Conservation (phyloP, 37 sponge, comb jelly and placozoan species). For the Haliclona indistincta region DNA sequence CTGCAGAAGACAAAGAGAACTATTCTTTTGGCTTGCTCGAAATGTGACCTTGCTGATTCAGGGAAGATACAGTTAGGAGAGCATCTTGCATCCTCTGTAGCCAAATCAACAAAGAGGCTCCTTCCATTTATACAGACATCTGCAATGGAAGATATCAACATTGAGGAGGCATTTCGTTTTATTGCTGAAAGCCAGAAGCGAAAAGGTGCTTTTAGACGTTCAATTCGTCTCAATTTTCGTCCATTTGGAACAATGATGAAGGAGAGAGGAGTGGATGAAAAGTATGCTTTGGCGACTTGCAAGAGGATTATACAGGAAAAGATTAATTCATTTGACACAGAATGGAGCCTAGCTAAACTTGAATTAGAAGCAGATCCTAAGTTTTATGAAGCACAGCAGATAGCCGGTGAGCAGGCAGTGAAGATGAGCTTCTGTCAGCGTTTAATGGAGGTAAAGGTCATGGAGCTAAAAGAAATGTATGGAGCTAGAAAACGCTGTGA, state of each 20-base stretch:
- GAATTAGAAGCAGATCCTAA: constrained; percentile 33
- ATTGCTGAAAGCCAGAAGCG: constrained; percentile 32
- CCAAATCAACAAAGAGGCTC: constrained; percentile 27
- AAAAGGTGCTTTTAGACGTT: constrained; percentile 25
- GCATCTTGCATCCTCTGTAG: constrained; percentile 22
- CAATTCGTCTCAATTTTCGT: constrained; percentile 25
- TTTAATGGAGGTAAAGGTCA: constrained; percentile 75
- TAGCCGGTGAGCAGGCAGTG: constrained; percentile 40
- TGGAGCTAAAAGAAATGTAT: constrained; percentile 32
- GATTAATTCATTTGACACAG: constrained; percentile 6
- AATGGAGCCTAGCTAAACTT: constrained; percentile 18
- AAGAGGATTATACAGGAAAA: background rate
- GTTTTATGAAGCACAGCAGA: constrained; percentile 24
- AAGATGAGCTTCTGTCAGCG: constrained; percentile 67
- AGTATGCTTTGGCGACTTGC: background rate
- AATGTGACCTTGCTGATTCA: constrained; percentile 64
- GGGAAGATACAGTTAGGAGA: constrained; percentile 21
- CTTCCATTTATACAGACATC: constrained; percentile 75
- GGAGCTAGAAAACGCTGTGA: constrained; percentile 19
- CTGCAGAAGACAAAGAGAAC: constrained; percentile 47
- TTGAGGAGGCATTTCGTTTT: constrained; percentile 68
- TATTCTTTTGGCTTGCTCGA: constrained; percentile 61
- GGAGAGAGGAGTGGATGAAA: background rate
- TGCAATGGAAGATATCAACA: constrained; percentile 53
- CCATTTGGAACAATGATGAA: constrained; percentile 18